Base-by-base conservation (phyloP, 2,888 invertebrate genomes). In the Tetheella fluctuosa region DNA sequence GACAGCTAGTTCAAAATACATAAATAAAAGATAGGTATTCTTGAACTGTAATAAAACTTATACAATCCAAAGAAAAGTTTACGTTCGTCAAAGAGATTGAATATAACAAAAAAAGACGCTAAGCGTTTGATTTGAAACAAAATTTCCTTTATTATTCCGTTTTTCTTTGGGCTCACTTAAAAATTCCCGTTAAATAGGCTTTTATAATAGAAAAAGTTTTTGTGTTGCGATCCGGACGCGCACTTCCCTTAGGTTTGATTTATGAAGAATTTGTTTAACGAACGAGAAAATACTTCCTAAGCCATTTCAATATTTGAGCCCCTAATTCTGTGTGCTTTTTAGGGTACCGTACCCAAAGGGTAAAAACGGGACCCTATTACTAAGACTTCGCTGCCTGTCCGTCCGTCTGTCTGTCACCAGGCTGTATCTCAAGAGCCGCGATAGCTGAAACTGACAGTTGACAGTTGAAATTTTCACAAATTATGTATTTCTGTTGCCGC, bases 221-320 rank as follows among this genome's bases (percentile, higher is more conserved):
- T 67, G 67, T 65, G 67, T 65, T 63, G 61, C 63, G 37, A 67
- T 62, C 62, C 54, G 30, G 54, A 42, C 57, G 57, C 65, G 62
- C 62, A 57, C 60, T 59, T 55, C 23, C 54, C 61, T 58, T 53
- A 54, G 52, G 64, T 62, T 63, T 74, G 74, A 79, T 77, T 80
- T 77, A 79, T 80, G 73, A 73, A 74, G 73, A 74, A 76, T 65
- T 67, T 58, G 59, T 64, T 63, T 62, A 68, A 70, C 63, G 69
- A 65, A 71, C 64, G 63, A 60, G 48, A 64, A 64, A 54, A 65
- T 63, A 64, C 64, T 61, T 59, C n/a, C 56, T 58, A 58, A 48
- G 68, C 69, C 61, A 64, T 70, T 75, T 67, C 68, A 71, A 73
- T 76, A 72, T 70, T 48, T 48, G 66, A 63, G 69, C 73, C 64